Conservation (phyloP, 2,797 vertebrate genomes). For the Cirrhinus mrigala region DNA sequence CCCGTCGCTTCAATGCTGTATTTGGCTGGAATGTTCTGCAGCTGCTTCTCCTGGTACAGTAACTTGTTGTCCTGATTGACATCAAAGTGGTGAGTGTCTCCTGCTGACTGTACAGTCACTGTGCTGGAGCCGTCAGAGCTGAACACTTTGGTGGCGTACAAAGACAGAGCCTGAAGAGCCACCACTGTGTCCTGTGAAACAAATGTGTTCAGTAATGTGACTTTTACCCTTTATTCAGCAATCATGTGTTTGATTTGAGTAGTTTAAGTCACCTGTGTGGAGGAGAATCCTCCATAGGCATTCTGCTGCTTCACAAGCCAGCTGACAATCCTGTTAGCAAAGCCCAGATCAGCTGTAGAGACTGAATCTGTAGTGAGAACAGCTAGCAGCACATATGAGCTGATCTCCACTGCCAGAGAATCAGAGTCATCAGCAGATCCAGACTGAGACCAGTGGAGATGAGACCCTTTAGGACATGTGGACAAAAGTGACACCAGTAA, state of each 20-base stretch:
- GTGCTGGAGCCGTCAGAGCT: constrained; percentile 75
- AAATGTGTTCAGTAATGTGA: constrained; percentile 64
- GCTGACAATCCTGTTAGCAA: constrained; percentile 72
- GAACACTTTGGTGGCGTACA: constrained; percentile 81
- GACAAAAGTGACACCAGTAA: background rate
- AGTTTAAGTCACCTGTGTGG: constrained; percentile 66
- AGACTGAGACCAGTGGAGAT: constrained; percentile 78
- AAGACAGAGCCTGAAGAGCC: constrained; percentile 87
- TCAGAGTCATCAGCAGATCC: constrained; percentile 68
- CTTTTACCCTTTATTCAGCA: too few relatives aligned
- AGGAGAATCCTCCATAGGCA: constrained; percentile 84
- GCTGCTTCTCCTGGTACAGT: constrained; percentile 79
- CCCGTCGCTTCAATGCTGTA: constrained; percentile 78
- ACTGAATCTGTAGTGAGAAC: constrained; percentile 70
- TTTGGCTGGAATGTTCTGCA: constrained; percentile 70
- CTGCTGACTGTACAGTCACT: constrained; percentile 73
- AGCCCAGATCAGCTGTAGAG: constrained; percentile 72
- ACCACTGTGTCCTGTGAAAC: constrained; percentile 79
- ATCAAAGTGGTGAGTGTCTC: constrained; percentile 70
- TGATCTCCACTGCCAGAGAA: constrained; percentile 85
- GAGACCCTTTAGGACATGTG: constrained; percentile 56
- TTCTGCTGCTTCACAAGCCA: constrained; percentile 85
- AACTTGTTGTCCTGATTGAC: constrained; percentile 81
- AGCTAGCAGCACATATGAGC: constrained; percentile 82
- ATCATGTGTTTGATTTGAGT: too few relatives aligned